Base-by-base conservation (phyloP, 1,140 invertebrate species). In the Brachionus plicatilis region DNA sequence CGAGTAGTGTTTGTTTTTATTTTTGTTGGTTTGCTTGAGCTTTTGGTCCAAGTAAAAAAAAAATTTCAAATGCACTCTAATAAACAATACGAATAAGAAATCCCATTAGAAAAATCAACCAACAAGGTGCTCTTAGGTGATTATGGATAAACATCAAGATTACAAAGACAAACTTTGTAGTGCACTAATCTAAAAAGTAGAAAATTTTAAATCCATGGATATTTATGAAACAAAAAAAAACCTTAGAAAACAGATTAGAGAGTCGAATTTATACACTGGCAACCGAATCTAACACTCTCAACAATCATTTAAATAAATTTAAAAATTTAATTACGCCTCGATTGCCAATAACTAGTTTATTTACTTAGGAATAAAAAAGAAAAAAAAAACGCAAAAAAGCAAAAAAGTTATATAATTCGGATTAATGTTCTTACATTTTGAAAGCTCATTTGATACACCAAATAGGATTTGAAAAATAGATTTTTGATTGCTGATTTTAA, bases 91-190 rank as follows among this genome's bases (percentile, higher is more conserved):
- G 45, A 47, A 47, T 14, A 47, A 3, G 45, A 47, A n/a, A 60
- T 60, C 53, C 53, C n/a, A 60, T 20, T 60, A 33, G 9, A 68
- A 68, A 66, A 68, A 68, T 29, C 66, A 68, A 68, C 53, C 53
- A 60, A 60, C 53, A 60, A 60, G 53, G 53, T 60, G 53, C n/a
- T 60, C 6, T 20, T 27, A 60, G 20, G 53, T 60, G 53, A 60
- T 60, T 60, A 41, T n/a, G 33, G n/a, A 72, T 72, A 72, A 72
- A 72, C 68, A 72, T 72, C 43, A 45, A 72, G 68, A 72, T 72
- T 72, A 72, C 68, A 43, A 68, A 41, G 53, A 60, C n/a, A 33
- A 68, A 33, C 27, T 68, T 68, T 14, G 66, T 68, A 33, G 33
- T 68, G 33, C 66, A 68, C 66, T 68, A 68, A 68, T 60, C 53